Conservation (phyloP, 2,888 invertebrate species). For the Clusia tigrina region DNA sequence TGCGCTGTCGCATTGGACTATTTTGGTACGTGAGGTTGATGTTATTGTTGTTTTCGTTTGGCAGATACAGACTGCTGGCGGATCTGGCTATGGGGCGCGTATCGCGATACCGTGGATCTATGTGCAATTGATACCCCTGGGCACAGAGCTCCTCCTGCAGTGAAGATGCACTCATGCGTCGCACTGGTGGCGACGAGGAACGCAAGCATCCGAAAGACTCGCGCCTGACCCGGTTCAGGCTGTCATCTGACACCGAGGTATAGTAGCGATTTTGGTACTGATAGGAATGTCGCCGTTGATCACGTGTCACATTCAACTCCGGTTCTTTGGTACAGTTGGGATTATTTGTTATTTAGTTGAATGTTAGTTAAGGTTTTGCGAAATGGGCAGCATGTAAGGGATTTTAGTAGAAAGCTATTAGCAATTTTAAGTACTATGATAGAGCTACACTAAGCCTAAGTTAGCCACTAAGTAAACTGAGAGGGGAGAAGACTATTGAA, state of each 20-base stretch:
- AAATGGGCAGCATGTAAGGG: conserved; percentile 51
- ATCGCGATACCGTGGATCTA: conserved; percentile 63
- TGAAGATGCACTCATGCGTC: conserved; percentile 59
- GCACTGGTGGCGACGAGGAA: conserved; percentile 50
- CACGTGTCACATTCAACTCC: conserved; percentile 37
- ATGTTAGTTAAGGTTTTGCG: conserved; percentile 20
- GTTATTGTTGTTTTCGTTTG: conserved; percentile 38
- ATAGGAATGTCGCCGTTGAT: conserved; percentile 51
- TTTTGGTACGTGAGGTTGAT: conserved; percentile 25
- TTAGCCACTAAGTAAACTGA: too few species aligned
- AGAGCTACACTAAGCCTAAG: too few species aligned
- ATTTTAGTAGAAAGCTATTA: conserved; percentile 28
- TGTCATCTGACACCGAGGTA: conserved; percentile 62
- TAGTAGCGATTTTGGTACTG: conserved; percentile 46
- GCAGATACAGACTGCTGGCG: conserved; percentile 55
- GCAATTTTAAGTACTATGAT: too few species aligned
- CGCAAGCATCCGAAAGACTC: conserved; percentile 52
- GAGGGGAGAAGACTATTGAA: too few species aligned
- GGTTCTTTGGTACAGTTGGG: conserved; percentile 31
- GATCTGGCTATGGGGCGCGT: conserved; percentile 61
- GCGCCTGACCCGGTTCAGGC: conserved; percentile 56
- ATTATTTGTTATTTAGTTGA: conserved; percentile 17
- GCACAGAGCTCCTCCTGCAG: conserved; percentile 60
- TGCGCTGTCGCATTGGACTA: conserved; percentile 47
- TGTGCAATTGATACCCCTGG: conserved; percentile 59